Evolutionary conservation across 2,888 invertebrate species (phyloP).

Genomic region (Bruchidius siliquastri): DNA sequence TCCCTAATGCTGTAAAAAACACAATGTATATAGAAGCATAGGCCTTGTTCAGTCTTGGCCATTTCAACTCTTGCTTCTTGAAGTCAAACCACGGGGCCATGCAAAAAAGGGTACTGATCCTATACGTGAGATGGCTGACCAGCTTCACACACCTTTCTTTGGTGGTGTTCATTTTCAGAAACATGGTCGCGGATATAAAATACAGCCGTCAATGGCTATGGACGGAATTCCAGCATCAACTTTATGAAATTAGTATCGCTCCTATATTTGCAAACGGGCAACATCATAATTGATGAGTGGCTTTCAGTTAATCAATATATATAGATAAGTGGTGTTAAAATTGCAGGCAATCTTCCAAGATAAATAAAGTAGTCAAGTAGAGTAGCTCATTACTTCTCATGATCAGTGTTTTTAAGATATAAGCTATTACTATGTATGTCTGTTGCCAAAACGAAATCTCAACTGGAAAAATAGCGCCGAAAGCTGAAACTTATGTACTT

Average conservation of each 20-base stretch:
- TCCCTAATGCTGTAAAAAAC: not conserved
- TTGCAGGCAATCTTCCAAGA: too few relatives aligned
- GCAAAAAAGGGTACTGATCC: constrained; percentile 6
- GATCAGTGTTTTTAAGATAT: too few relatives aligned
- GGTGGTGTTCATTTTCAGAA: not conserved
- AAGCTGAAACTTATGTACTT: too few relatives aligned
- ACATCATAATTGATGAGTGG: not conserved
- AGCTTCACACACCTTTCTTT: not conserved
- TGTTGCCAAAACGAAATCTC: too few relatives aligned
- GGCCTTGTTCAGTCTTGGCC: constrained; percentile 5
- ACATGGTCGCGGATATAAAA: not conserved
- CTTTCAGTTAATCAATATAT: not conserved
- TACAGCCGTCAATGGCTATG: not conserved
- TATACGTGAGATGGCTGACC: constrained; percentile 5
- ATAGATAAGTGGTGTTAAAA: too few relatives aligned
- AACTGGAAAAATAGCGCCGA: too few relatives aligned
- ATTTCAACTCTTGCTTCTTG: constrained; percentile 4
- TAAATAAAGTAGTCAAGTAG: too few relatives aligned
- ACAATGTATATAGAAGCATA: constrained; percentile 3
- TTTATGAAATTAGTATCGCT: not conserved
- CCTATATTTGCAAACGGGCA: not conserved
- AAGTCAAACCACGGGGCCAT: constrained; percentile 12
- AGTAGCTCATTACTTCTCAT: too few relatives aligned
- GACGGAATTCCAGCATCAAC: not conserved
- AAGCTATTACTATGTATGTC: too few relatives aligned